These are phyloP conservation scores for Idaea aversata DNA, from an alignment of 2,888 invertebrate genomes.

Conservation along the genomic window DNA sequence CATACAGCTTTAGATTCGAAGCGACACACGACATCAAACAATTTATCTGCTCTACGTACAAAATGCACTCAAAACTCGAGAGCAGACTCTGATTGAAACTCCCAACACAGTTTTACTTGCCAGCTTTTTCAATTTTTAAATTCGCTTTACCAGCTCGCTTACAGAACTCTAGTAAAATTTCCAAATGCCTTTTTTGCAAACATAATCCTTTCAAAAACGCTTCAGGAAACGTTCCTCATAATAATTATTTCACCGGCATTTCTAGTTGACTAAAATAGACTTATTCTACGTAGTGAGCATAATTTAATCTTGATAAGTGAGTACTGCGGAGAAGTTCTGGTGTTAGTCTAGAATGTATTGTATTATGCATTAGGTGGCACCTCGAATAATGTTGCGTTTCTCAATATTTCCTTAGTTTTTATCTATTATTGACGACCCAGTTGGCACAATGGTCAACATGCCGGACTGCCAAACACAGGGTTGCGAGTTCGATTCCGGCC, in stretches of 20 bases:
- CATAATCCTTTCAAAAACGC: neutral
- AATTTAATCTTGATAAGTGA: slow-evolving; percentile 32
- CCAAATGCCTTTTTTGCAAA: neutral
- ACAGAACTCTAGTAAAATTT: neutral
- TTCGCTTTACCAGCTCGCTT: neutral
- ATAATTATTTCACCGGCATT: neutral
- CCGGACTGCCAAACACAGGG: too few species aligned
- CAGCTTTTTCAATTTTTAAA: neutral
- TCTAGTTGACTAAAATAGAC: neutral
- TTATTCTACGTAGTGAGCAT: neutral
- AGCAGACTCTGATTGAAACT: neutral
- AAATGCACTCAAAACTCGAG: neutral
- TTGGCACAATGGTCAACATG: too few species aligned
- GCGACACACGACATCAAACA: neutral
- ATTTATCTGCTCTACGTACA: neutral
- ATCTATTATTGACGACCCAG: neutral
- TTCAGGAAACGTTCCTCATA: neutral
- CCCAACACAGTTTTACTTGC: neutral
- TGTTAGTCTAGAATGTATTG: slow-evolving; percentile 38
- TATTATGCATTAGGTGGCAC: slow-evolving; percentile 54
- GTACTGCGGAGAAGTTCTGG: slow-evolving; percentile 44
- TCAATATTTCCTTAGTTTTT: slow-evolving; percentile 11
- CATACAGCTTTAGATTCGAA: neutral
- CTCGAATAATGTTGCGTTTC: slow-evolving; percentile 21
- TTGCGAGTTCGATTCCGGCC: too few species aligned